Base-by-base conservation (phyloP, 2,113 vertebrate species). In the Nyctibius bracteatus region DNA sequence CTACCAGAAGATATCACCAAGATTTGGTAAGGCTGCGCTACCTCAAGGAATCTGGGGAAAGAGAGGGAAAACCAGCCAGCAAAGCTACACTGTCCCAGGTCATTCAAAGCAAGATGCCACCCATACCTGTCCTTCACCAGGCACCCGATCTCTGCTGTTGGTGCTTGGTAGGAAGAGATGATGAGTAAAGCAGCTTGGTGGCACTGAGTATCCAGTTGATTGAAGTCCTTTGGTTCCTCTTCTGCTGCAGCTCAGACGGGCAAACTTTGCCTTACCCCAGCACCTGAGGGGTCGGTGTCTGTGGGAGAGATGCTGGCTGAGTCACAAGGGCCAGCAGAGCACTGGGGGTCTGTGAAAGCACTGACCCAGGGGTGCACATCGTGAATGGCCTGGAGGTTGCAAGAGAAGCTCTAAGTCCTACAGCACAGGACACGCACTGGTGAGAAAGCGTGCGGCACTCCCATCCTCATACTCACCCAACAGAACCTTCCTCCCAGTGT, bases 391-490 rank as follows among this genome's bases (percentile, higher is more conserved):
- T 23, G 12, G 51, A 24, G 43, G 51, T 25, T 35, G 49, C 47
- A 55, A 57, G 52, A 66, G 43, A 15, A 37, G 77, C n/a, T 6
- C 10, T 11, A 6, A 39, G 27, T 8, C 57, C n/a, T 22, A 1
- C 9, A 14, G 71, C 23, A 3, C 0, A 3, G 37, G 62, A n/a
- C 3, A 6, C 0, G 14, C 24, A 1, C n/a, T 6, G 54, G 44
- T 12, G 61, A 74, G 57, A 31, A 51, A 3, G 19, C 0, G 0
- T 0, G 12, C 1, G 11, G 28, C 2, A 1, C 30, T 16, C 4
- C 0, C 33, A 6, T 1, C 57, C 71, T 23, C 3, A 7, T 4
- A 1, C 52, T 25, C 0, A 23, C 81, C 33, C 51, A 1, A 1
- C 0, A 2, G 52, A 27, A 30, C 74, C 24, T 41, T 30, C 71